Conservation (phyloP, 2,113 vertebrate species). For the Oncorhynchus gorbuscha region DNA sequence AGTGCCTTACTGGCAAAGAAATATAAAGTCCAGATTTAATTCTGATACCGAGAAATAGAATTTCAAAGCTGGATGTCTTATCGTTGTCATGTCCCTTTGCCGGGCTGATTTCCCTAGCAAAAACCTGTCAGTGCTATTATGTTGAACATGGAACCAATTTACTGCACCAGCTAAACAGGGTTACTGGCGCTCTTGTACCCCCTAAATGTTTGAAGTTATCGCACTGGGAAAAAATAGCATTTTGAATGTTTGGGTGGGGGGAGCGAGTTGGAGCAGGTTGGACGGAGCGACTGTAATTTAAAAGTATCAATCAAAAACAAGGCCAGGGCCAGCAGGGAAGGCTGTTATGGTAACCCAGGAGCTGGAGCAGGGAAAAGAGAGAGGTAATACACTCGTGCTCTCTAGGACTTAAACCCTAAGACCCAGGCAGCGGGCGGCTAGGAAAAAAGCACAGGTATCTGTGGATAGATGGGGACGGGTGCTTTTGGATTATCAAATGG, state of each 20-base stretch:
- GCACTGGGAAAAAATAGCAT: slow-evolving; percentile 84
- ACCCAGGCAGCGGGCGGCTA: slow-evolving; percentile 30
- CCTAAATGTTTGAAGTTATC: slow-evolving; percentile 99
- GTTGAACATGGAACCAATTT: slow-evolving; percentile 99
- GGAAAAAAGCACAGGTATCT: slow-evolving; percentile 48
- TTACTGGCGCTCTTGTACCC: slow-evolving; percentile 89
- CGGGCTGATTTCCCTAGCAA: slow-evolving; percentile 99
- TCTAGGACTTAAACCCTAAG: slow-evolving; percentile 61
- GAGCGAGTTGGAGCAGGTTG: slow-evolving; percentile 76
- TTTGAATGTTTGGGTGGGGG: slow-evolving; percentile 93
- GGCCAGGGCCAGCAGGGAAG: slow-evolving; percentile 77
- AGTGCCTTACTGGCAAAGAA: slow-evolving; percentile 87
- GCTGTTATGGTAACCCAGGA: slow-evolving; percentile 77
- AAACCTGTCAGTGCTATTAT: slow-evolving; percentile 99
- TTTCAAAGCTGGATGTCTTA: slow-evolving; percentile 99
- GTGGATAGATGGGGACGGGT: slow-evolving; percentile 43
- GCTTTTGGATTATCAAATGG: slow-evolving; percentile 71
- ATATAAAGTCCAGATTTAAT: slow-evolving; percentile 98
- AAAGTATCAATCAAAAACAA: slow-evolving; percentile 99
- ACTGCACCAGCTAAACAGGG: slow-evolving; percentile 96
- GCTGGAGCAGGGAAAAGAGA: slow-evolving; percentile 50
- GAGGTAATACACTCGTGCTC: slow-evolving; percentile 73
- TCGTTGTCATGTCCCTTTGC: slow-evolving; percentile 95
- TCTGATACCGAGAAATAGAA: slow-evolving; percentile 99
- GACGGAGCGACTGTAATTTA: slow-evolving; percentile 93